Base-by-base conservation (phyloP, 2,113 vertebrate species). In the Sceloporus undulatus region DNA sequence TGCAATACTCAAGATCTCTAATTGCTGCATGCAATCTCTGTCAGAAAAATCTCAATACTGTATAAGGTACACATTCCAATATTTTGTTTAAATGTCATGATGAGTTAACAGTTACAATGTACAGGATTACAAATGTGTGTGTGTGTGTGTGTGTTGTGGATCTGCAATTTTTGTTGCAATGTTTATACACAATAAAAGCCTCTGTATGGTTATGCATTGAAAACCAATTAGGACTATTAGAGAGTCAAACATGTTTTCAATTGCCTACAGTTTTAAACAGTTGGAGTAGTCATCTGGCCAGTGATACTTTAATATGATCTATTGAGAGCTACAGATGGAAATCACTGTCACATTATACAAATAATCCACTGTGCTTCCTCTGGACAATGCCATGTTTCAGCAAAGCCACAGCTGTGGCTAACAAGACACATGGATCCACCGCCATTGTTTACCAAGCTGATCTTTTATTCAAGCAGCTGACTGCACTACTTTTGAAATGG, bases 321-420 rank as follows among this genome's bases (percentile, higher is more conserved):
- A 62, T 25, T 34, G 87, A 88, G 85, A 88, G 80, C 19, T 91
- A 83, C 27, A 78, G 29, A 62, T 21, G 85, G 79, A 75, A 94
- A 59, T 74, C 70, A 73, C 7, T 9, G 0, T 62, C 29, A 73
- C 89, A 73, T 80, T 85, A 66, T 2, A 5, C 18, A 81, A 87
- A 91, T 92, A 92, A 88, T 59, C 70, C 71, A 84, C 85, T 80
- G 87, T 90, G 79, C 82, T 92, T 93, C 90, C 94, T 75, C 56
- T 23, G 62, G 93, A 95, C 92, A 94, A 94, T 34, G 10, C 29
- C 73, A 82, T 68, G 65, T 21, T 92, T 91, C 81, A 56, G 40
- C n/a, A 7, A 91, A 91, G 93, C 68, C 94, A 89, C 97, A 97
- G 97, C 96, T 97, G 93, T 82, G 88, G 93, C 87, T 87, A 80